Conservation (phyloP, 2,113 vertebrate species). For the Centropus bengalensis region DNA sequence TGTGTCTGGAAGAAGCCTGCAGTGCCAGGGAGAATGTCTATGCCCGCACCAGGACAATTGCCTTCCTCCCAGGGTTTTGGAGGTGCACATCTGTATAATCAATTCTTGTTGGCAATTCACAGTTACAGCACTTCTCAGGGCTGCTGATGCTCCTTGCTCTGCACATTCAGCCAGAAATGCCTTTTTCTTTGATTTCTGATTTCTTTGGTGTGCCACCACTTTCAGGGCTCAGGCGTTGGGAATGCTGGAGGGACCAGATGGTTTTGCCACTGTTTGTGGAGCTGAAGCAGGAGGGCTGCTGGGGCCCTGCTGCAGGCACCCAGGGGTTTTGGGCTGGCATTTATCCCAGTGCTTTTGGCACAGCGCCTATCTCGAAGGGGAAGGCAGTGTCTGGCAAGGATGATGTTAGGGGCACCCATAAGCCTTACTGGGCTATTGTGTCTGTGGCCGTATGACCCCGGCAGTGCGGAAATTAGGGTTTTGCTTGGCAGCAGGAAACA, state of each 20-base stretch:
- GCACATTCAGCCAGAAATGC: not conserved
- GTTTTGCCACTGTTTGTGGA: not conserved
- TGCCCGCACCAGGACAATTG: accelerated
- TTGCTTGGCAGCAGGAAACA: not conserved
- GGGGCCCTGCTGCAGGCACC: not conserved
- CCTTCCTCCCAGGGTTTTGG: not conserved
- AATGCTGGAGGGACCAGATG: not conserved
- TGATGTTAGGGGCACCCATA: not conserved
- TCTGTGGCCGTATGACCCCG: not conserved
- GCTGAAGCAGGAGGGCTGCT: not conserved
- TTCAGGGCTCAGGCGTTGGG: accelerated
- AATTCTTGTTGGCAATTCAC: not conserved
- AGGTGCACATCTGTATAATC: not conserved
- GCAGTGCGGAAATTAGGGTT: not conserved
- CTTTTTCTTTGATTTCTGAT: not conserved
- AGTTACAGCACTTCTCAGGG: not conserved
- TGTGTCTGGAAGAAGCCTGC: not conserved
- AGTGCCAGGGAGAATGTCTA: not conserved
- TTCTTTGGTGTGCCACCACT: not conserved
- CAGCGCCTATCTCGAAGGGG: not conserved
- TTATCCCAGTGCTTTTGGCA: not conserved
- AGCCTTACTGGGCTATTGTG: not conserved
- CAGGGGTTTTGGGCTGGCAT: accelerated
- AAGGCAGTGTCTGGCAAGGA: not conserved
- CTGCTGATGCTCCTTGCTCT: not conserved